A percentile compares a stretch with the other conserved stretches of the same genome.
phyloP scores from a whole-genome alignment of 2,888 invertebrate genomes.

The Mylabris sibirica region DNA sequence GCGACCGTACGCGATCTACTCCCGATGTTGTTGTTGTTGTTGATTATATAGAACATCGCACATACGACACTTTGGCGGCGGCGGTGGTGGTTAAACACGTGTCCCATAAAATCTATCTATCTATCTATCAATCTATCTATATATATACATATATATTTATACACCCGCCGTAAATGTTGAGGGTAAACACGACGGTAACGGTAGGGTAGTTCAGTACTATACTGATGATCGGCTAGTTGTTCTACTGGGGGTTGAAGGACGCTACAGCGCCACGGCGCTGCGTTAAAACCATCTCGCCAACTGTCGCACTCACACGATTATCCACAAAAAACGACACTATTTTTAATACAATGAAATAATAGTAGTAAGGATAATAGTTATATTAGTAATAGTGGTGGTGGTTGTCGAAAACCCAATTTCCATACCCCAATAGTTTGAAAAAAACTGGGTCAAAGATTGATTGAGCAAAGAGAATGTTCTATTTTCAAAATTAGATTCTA shows the following conservation, averaged over 20 bases:
- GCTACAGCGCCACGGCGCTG: conserved; percentile 45
- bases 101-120: too few relatives aligned
- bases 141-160: background rate
- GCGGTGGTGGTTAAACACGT: conserved; percentile 10
- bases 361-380: background rate
- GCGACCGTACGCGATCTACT: conserved; percentile 21
- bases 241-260: conserved; percentile 30
- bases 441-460: background rate
- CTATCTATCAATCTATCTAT: background rate
- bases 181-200: conserved; percentile 39
- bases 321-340: background rate
- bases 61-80: conserved; percentile 26
- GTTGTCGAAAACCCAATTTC: background rate
- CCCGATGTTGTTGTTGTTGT: conserved; percentile 29
- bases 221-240: conserved; percentile 45
- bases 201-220: conserved; percentile 46
- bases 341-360: background rate
- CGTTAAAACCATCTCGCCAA: conserved; percentile 19
- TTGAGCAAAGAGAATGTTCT: background rate
- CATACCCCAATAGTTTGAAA: background rate
- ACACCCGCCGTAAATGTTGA: conserved; percentile 30
- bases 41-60: conserved; percentile 15
- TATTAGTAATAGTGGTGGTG: background rate
- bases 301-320: conserved; percentile 9
- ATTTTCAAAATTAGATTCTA: background rate